These are phyloP conservation scores for Turritopsis rubra DNA, from an alignment of 30 jellyfish, hydroid and myxozoan genomes.

Conservation along the genomic window DNA sequence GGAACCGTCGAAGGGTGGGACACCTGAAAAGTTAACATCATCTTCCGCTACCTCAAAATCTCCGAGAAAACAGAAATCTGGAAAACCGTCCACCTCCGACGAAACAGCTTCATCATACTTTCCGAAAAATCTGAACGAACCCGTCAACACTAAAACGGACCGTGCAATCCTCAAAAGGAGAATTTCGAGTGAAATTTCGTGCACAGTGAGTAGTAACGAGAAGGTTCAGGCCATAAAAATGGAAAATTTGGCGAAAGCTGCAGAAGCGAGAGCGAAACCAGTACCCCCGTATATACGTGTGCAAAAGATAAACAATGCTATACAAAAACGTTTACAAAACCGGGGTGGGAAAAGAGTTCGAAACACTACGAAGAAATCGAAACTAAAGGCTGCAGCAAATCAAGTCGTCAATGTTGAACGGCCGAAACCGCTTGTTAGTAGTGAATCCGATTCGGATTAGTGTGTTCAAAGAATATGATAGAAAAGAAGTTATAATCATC, in stretches of 20 bases:
- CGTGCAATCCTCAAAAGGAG: neutral
- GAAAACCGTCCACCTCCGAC: neutral
- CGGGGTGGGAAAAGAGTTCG: neutral
- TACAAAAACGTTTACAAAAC: neutral
- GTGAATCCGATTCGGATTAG: slow-evolving; percentile 24
- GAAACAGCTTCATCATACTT: neutral
- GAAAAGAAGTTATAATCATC: too few relatives aligned
- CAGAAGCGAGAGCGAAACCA: slow-evolving; percentile 12
- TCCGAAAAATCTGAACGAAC: neutral
- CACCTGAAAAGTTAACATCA: neutral
- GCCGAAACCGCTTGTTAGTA: slow-evolving; percentile 13
- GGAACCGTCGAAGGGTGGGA: too few relatives aligned
- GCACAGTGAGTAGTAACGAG: slow-evolving; percentile 20
- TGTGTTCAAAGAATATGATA: neutral
- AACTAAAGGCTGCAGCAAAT: neutral
- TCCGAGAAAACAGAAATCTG: neutral
- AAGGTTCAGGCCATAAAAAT: slow-evolving; percentile 14
- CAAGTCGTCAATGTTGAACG: neutral
- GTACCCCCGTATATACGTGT: neutral
- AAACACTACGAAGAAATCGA: neutral
- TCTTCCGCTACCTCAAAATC: neutral
- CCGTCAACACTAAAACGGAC: neutral
- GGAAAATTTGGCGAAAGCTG: slow-evolving; percentile 14
- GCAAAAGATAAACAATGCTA: neutral
- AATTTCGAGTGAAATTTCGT: slow-evolving; percentile 2